Base-by-base conservation (phyloP, 53 echinoderm and acorn worm genomes). In the Hippasteria phrygiana region DNA sequence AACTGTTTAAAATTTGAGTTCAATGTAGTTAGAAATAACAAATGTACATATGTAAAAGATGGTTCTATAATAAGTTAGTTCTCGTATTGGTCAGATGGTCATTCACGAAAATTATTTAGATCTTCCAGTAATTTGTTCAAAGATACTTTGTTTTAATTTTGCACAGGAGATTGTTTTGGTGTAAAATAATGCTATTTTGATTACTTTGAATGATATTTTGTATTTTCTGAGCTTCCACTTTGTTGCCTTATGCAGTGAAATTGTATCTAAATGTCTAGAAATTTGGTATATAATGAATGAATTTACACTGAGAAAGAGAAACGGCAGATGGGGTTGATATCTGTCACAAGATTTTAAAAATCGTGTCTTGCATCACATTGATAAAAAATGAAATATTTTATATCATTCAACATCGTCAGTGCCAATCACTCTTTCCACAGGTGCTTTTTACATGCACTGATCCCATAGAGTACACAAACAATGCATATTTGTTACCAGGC, bases 121-220 rank as follows among this genome's bases (percentile, higher is more conserved):
- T 59, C 59, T 59, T 59, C 59, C 59, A 59, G 32, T 35, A 66
- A 66, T 66, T 34, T 66, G 67, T 34, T 66, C 14, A 66, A 66
- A 5, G 32, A 64, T 7, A 35, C 9, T 28, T 32, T 66, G 4
- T 66, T 0, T 29, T 3, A 34, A 11, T 0, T 29, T 66, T 11
- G 6, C 14, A 8, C 34, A 17, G 13, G 47, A 47, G 6, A 47
- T 47, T 47, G 47, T n/a, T n/a, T n/a, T n/a, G n/a, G n/a, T n/a
- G n/a, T n/a, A n/a, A n/a, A n/a, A n/a, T n/a, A n/a, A n/a, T n/a
- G n/a, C n/a, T 59, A 3, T 24, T 12, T 59, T 59, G 59, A 26
- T 24, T 24, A 20, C 59, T 17, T 59, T 59, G 7, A 59, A 54
- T 59, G 59, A 54, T 3, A 54, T 12, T 16, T 54, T 16, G 2